Conservation (phyloP, 1,140 invertebrate genomes). For the Cotesia typhae region DNA sequence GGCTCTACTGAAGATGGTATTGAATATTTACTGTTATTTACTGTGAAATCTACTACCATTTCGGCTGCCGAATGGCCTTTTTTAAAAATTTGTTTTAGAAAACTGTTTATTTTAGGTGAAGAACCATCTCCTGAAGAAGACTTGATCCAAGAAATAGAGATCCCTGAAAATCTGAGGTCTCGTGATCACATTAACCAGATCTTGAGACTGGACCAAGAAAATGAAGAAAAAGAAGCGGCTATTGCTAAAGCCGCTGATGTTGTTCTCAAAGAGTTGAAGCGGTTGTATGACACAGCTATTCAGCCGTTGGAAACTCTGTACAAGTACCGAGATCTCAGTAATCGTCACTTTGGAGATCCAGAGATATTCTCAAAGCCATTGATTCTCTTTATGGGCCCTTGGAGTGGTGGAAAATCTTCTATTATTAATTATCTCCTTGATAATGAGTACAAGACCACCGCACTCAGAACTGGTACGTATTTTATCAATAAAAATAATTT, state of each 20-base stretch:
- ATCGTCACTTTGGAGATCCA: constrained; percentile 90
- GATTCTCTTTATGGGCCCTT: constrained; percentile 92
- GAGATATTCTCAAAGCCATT: constrained; percentile 95
- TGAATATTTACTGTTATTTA: background rate
- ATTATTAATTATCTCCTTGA: constrained; percentile 93
- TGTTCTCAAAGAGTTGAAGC: constrained; percentile 86
- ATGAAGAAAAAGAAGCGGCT: constrained; percentile 75
- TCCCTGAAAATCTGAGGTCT: constrained; percentile 79
- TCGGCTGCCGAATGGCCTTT: no score
- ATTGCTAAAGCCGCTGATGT: constrained; percentile 78
- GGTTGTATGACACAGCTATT: constrained; percentile 86
- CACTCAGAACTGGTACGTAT: constrained; percentile 83
- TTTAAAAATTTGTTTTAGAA: constrained; percentile 4
- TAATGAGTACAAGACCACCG: constrained; percentile 82
- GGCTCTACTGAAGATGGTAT: constrained; percentile 21
- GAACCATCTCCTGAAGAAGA: constrained; percentile 64
- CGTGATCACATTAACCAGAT: constrained; percentile 84
- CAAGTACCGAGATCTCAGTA: constrained; percentile 92
- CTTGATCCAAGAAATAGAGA: constrained; percentile 73
- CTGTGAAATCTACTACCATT: no score
- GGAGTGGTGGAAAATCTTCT: constrained; percentile 94
- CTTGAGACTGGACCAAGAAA: constrained; percentile 80
- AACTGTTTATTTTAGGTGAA: constrained; percentile 29
- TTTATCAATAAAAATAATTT: no score
- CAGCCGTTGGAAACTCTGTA: constrained; percentile 89